Evolutionary conservation across 2,888 invertebrate genomes (phyloP).

Genomic region (Amorpha juglandis): DNA sequence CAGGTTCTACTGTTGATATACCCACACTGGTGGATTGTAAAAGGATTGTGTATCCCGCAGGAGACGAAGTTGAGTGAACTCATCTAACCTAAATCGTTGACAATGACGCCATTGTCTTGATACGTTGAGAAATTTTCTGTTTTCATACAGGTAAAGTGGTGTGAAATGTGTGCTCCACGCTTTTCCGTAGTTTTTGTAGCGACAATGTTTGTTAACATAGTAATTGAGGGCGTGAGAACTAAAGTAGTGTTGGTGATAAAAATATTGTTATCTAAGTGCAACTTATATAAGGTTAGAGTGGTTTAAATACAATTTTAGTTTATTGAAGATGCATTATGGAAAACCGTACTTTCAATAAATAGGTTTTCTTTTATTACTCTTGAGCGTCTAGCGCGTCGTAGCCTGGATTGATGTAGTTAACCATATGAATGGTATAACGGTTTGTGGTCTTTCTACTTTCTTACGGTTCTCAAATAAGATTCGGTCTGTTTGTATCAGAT

Average conservation of each 20-base stretch:
- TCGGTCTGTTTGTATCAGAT: not conserved
- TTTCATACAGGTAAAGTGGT: constrained; percentile 51
- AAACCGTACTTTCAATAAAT: too few species aligned
- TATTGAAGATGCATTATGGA: too few species aligned
- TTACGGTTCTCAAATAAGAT: not conserved
- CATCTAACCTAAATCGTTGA: constrained; percentile 75
- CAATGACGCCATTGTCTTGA: constrained; percentile 72
- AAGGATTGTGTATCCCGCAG: constrained; percentile 73
- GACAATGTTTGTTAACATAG: constrained; percentile 25
- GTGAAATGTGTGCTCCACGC: constrained; percentile 25
- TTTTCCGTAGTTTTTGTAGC: constrained; percentile 28
- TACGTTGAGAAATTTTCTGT: constrained; percentile 63
- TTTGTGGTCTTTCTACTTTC: not conserved
- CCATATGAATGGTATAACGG: constrained; percentile 3
- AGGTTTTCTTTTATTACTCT: too few species aligned
- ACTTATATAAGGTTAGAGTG: too few species aligned
- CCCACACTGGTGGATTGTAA: constrained; percentile 45
- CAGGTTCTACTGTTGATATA: constrained; percentile 21
- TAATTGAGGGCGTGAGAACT: not conserved
- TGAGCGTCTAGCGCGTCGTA: too few species aligned
- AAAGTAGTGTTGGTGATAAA: not conserved
- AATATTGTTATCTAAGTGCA: not conserved
- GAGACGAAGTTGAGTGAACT: constrained; percentile 80
- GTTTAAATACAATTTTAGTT: too few species aligned
- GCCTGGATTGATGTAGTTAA: not conserved